These are phyloP conservation scores for Himalopsyche japonica DNA, from an alignment of 2,888 invertebrate species.

Conservation along the genomic window DNA sequence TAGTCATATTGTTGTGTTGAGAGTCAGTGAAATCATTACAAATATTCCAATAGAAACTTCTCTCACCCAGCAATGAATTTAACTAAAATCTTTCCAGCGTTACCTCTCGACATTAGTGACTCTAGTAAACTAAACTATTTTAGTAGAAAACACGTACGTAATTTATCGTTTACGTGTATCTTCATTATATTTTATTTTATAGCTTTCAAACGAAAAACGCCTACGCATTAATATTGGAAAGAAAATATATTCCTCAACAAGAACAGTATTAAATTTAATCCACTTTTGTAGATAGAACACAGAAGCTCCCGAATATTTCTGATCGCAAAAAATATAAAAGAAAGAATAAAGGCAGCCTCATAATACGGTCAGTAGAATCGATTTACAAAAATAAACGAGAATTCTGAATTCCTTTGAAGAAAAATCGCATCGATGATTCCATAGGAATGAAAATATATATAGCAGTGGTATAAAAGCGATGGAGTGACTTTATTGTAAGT, in stretches of 20 bases:
- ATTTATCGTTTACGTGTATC: too few relatives aligned
- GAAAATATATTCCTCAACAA: neutral
- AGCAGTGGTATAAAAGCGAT: neutral
- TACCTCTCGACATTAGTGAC: too few relatives aligned
- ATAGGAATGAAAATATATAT: neutral
- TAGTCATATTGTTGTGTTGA: too few relatives aligned
- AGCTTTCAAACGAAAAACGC: too few relatives aligned
- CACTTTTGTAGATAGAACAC: neutral
- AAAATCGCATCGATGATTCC: neutral
- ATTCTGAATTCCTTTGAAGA: neutral
- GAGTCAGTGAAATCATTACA: too few relatives aligned
- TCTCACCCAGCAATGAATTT: too few relatives aligned
- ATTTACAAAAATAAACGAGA: neutral
- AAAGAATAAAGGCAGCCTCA: neutral
- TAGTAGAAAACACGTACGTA: too few relatives aligned
- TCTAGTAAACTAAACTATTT: too few relatives aligned
- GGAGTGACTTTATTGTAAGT: neutral
- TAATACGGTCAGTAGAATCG: constrained; percentile 1
- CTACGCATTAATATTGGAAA: neutral
- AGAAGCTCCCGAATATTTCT: neutral
- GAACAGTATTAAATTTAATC: neutral
- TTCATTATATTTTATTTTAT: too few relatives aligned
- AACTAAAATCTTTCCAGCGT: too few relatives aligned
- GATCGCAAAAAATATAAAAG: neutral
- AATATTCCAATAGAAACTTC: too few relatives aligned